Evolutionary conservation across 2,797 vertebrate genomes (phyloP).

Genomic region (Brachymystax lenok): DNA sequence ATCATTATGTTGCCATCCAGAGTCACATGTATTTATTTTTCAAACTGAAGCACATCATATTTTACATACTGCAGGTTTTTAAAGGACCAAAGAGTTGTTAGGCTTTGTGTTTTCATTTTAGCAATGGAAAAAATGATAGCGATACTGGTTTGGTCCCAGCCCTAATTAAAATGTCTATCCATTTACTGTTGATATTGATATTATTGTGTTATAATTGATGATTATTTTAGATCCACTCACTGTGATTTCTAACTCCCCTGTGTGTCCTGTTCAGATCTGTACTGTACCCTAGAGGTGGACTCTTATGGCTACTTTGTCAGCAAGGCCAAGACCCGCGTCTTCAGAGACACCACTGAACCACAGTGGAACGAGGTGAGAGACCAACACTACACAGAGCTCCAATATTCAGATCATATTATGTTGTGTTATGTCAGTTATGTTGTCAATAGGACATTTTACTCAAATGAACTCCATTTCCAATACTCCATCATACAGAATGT

Average conservation of each 20-base stretch:
- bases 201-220: neutral
- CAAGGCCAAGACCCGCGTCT: slow-evolving; percentile 97
- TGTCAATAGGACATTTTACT: neutral
- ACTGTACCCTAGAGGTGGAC: slow-evolving; percentile 97
- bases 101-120: no score
- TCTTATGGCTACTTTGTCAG: slow-evolving; percentile 97
- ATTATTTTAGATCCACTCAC: neutral
- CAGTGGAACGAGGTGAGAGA: slow-evolving; percentile 94
- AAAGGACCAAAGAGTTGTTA: no score
- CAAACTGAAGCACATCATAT: no score
- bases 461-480: slow-evolving; percentile 81
- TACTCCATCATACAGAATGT: slow-evolving; percentile 41
- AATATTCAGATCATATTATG: neutral
- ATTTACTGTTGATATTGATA: neutral
- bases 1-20: no score
- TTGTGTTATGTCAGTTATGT: neutral
- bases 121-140: no score
- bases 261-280: slow-evolving; percentile 79
- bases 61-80: no score
- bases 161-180: neutral
- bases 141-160: neutral
- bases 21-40: no score
- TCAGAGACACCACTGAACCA: slow-evolving; percentile 91
- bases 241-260: slow-evolving; percentile 18
- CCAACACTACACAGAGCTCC: neutral